Base-by-base conservation (phyloP, 2,888 invertebrate species). In the Marronus borbonicus region DNA sequence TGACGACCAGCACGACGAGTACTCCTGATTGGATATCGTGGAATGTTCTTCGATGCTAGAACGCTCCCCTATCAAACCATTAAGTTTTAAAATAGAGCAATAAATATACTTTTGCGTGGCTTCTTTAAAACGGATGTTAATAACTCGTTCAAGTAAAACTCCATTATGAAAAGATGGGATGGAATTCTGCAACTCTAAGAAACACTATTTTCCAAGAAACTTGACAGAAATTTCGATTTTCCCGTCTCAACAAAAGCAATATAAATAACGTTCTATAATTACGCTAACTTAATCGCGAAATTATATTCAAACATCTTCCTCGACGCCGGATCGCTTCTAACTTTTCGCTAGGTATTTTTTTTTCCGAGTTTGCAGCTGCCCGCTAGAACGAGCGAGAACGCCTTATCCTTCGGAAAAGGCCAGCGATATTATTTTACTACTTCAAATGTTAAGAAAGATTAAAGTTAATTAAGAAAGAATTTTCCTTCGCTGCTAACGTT, bases 401-500 rank as follows among this genome's bases (percentile, higher is more conserved):
- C 14, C 14, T 20, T 50, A 68, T 8, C 31, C 24, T 7, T 55
- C 17, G 39, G 8, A 36, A 58, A 24, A 58, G 49, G 49, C 8
- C 44, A 3, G 20, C 66, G 49, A 66, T 72, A 72, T 70, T n/a
- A 10, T 60, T 58, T 36, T 17, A 72, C 68, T 50, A 50, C 68
- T 68, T 68, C 68, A 68, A 68, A 58, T 60, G 72, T 39, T 72
- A 60, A 74, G 72, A 74, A 74, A 74, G 62, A 74, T 74, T 74
- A 74, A 74, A 60, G 72, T 74, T 74, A 74, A 74, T 74, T 74
- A 60, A 44, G 72, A 74, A 74, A 74, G 72, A 74, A 74, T 74
- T 60, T 74, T 60, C 60, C 49, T 24, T 74, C 44, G 24, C 20
- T 49, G 49, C 72, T 60, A 62, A 74, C 60, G 72, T 60, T 74